A percentile compares a stretch with the other conserved stretches of the same genome.
Conservation (phyloP, 92 coral and sea anemone genomes). For the Paramuricea clavata region DNA sequence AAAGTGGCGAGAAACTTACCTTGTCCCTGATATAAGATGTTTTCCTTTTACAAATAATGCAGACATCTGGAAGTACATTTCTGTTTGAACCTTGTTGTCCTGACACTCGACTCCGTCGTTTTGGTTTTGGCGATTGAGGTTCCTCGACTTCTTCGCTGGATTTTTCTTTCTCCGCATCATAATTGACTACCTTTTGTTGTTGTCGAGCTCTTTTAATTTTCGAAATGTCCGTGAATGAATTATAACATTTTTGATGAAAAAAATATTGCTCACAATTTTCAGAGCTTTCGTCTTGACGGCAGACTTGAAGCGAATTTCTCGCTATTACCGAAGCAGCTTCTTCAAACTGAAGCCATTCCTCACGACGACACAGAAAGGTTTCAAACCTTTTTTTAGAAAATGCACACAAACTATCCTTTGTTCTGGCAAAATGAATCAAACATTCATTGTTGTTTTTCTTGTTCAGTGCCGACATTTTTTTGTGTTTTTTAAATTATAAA, state of each 20-base stretch:
- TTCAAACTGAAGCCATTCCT: conserved; percentile 23
- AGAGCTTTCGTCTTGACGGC: conserved; percentile 11
- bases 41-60: conserved; percentile 33
- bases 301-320: conserved; percentile 9
- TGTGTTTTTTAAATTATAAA: background rate
- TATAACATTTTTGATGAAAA: conserved; percentile 9
- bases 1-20: background rate
- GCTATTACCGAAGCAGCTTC: conserved; percentile 9
- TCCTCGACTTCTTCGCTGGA: background rate
- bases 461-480: background rate
- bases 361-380: conserved; percentile 20
- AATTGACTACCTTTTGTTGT: conserved; percentile 10
- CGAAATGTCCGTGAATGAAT: conserved; percentile 14
- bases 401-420: background rate
- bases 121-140: conserved; percentile 7
- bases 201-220: background rate
- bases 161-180: background rate
- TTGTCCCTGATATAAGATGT: conserved; percentile 12
- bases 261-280: conserved; percentile 8
- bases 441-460: background rate
- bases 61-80: conserved; percentile 33
- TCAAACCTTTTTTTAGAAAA: conserved; percentile 23
- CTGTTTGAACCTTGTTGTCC: background rate
- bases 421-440: conserved; percentile 16
- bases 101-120: background rate